Base-by-base conservation (phyloP, 1,140 invertebrate species). In the Hypsibius dujardini region DNA sequence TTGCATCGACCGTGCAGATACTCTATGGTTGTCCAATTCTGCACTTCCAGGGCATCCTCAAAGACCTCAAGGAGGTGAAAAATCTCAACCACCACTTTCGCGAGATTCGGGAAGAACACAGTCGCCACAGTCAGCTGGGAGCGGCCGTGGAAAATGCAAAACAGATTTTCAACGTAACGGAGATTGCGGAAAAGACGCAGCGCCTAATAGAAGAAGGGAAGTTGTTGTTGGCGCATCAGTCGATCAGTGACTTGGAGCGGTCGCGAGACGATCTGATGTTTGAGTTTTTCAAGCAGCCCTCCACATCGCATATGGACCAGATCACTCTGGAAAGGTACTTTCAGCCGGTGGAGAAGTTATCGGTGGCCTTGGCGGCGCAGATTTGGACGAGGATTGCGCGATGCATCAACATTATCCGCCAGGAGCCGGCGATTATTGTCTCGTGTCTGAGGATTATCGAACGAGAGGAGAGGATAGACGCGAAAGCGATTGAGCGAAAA, bases 141-240 rank as follows among this genome's bases (percentile, higher is more conserved):
- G 95, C 94, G 12, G 94, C 95, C 1, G 93, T 94, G 83, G 94
- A 98, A 77, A 98, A 98, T 79, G 81, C 98, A 2, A 97, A 95
- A 78, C 92, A 98, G 77, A 95, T 98, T 72, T 96, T 98, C 75
- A 96, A 92, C 62, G 92, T 98, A 0, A 92, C 92, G 12, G 92
- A 95, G 77, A 95, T 90, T 81, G 90, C 98, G 1, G 87, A 90
- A 71, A 93, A 92, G 80, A 96, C 94, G 0, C 88, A 92, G 76
- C 87, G 90, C 70, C 88, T 89, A 82, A 97, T 98, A 72, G 88
- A 87, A 74, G 93, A 99, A 75, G 92, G 93, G 70, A 95, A 97
- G 80, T 80, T 98, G 12, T 79, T 98, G 0, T 88, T 92, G 79
- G 92, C 95, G 12, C 94, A 97, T 82, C 87, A 95, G 83, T 77